Evolutionary conservation across 2,113 vertebrate genomes (phyloP).

Genomic region (Pelobates fuscus): DNA sequence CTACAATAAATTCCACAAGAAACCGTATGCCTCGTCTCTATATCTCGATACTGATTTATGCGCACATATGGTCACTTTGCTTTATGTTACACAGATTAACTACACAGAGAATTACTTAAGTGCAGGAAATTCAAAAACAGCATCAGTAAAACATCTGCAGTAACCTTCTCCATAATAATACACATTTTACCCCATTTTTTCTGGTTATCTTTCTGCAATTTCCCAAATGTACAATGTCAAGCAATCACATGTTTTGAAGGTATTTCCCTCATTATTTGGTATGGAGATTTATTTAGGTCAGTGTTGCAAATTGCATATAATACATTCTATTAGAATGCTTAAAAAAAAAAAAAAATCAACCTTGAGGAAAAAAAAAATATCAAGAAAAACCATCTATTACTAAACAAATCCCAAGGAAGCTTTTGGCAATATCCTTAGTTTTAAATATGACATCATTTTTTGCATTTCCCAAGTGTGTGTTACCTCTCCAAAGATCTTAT

Average conservation of each 20-base stretch:
- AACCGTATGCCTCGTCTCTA: not conserved
- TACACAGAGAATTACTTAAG: constrained; percentile 9
- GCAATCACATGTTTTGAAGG: not conserved
- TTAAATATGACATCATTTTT: too few species aligned
- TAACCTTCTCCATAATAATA: not conserved
- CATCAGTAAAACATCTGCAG: not conserved
- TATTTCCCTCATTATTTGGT: too few species aligned
- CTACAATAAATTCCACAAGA: constrained; percentile 18
- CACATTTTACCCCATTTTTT: constrained; percentile 17
- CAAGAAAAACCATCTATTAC: too few species aligned
- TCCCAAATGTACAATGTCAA: not conserved
- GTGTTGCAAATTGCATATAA: too few species aligned
- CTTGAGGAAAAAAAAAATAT: too few species aligned
- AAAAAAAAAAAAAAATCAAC: too few species aligned
- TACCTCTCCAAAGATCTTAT: too few species aligned
- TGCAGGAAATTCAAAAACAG: constrained; percentile 18
- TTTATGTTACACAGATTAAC: constrained; percentile 19
- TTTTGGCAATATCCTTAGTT: too few species aligned
- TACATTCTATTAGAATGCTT: too few species aligned
- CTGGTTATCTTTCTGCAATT: constrained; percentile 2
- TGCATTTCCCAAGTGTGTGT: too few species aligned
- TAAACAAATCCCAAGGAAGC: too few species aligned
- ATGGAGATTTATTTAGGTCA: too few species aligned
- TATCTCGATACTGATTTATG: constrained; percentile 24
- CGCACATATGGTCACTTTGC: constrained; percentile 20